Evolutionary conservation across 2,797 vertebrate genomes (phyloP), one percentile per base, ranked within the genome.

Genomic region (Huso huso): DNA sequence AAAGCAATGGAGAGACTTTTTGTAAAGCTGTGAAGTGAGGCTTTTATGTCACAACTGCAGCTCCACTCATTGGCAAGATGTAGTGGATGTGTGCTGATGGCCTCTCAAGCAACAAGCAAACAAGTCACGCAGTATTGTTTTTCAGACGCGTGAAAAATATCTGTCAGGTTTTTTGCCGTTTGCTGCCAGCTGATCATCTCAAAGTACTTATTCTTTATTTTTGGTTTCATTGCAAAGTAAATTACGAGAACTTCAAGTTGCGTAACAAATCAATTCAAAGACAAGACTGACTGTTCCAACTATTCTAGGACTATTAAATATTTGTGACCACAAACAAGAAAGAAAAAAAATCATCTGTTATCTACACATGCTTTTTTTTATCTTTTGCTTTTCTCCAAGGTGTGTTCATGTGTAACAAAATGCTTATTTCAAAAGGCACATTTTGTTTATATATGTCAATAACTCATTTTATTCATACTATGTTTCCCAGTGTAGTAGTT

Each of bases 221-320:
- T 9, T 55, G 4, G 52, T 55, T 12, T 67, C 68, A 64, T 65
- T 10, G 49, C 48, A 58, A 23, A 10, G 15, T 61, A 49, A 68
- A 65, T 59, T 57, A 15, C 13, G 15, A 66, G 51, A 51, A 51
- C 61, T 58, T 18, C 61, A 7, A 63, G 51, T 13, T 12, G 65
- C n/a, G 61, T 51, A 66, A 53, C 62, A 61, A 63, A 73, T 68
- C 71, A 71, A 68, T 71, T 66, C 58, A 49, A 11, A 67, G 60
- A 53, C 51, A 65, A 68, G 64, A 51, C 60, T 51, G 59, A 59
- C 48, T 48, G 55, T 58, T 66, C 57, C 52, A 55, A 55, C 52
- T 55, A 55, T 7, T n/a, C 52, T 55, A 1, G 6, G 3, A 55
- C 9, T 55, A n/a, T 55, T n/a, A 55, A n/a, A 9, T 9, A n/a